Base-by-base conservation (phyloP, 2,113 vertebrate genomes). In the Malurus alboscapulatus region DNA sequence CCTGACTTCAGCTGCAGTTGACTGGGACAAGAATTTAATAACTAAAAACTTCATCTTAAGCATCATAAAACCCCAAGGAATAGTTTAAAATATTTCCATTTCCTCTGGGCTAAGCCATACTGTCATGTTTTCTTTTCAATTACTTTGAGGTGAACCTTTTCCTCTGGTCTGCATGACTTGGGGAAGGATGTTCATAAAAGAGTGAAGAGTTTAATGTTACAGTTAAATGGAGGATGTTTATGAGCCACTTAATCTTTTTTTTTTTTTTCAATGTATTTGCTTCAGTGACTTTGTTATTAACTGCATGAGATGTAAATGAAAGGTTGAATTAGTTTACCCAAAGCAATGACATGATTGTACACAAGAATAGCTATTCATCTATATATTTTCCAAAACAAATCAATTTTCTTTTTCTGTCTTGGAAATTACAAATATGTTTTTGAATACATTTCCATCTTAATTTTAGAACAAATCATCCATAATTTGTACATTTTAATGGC, bases 171-270 rank as follows among this genome's bases (percentile, higher is more conserved):
- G 24, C 25, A 30, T 88, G 88, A 87, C 73, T 92, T 4, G 57
- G 34, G 68, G 73, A 51, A 84, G 72, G 57, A 68, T 87, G 45
- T 19, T 89, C 47, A 68, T 77, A 45, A 90, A 86, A 86, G 71
- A 94, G 34, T 67, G 55, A 83, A 50, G 55, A 65, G 62, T 75
- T 91, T 90, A 51, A 53, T 54, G 40, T 88, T 94, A 81, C 66
- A 78, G 86, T 93, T 93, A 88, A 91, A 91, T 84, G 82, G 79
- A 63, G 44, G 75, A 53, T 74, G 34, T 85, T 95, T 92, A 93
- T 75, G 36, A 95, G 63, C 63, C 72, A 82, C 63, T 94, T 92
- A 90, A 63, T 47, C 8, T 36, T 87, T 77, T 87, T 77, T 34
- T 34, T 34, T 85, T 89, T 79, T 63, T 65, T 7, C 27, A 19